Base-by-base conservation (phyloP, 2,797 vertebrate species). In the Pristis pectinata region DNA sequence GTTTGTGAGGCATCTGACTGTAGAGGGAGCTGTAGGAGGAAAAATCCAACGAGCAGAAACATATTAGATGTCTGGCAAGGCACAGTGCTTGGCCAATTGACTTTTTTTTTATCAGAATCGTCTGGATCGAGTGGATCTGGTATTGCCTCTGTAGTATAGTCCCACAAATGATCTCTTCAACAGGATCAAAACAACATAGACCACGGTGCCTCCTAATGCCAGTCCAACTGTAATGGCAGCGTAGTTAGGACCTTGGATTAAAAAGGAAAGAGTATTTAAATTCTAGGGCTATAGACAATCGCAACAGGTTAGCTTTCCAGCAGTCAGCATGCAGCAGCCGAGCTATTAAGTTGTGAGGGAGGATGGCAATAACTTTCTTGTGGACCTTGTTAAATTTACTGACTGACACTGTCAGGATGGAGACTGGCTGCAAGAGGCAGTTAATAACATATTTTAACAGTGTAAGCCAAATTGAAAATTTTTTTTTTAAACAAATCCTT, bases 81-180 rank as follows among this genome's bases (percentile, higher is more conserved):
- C 10, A 13, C 85, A 41, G 24, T 15, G 41, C 44, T 76, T 13
- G n/a, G 9, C 19, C 59, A 9, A 2, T 93, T 27, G n/a, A 49
- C 3, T 87, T 34, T 44, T 1, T 44, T 64, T 72, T 49, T 19
- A 27, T 74, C 92, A 93, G 41, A 74, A 49, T 56, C 24, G 27
- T 34, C 67, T 94, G 11, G 22, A 30, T 44, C 70, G 41, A 22
- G 27, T 19, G 27, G 92, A 49, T 94, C 92, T 49, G 53, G 17
- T 67, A 24, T 15, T 10, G 30, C 92, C 95, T 59, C 64, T 93
- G 7, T 95, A 44, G 7, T 95, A 94, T 5, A 95, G 37, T 3
- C 89, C 80, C 70, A 61, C 53, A 91, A 95, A 96, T 1, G 95
- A 95, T 95, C 95, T 96, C 77, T 93, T 95, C n/a, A 95, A 77